phyloP scores from a whole-genome alignment of 2,797 vertebrate genomes.

The Numenius phaeopus region DNA sequence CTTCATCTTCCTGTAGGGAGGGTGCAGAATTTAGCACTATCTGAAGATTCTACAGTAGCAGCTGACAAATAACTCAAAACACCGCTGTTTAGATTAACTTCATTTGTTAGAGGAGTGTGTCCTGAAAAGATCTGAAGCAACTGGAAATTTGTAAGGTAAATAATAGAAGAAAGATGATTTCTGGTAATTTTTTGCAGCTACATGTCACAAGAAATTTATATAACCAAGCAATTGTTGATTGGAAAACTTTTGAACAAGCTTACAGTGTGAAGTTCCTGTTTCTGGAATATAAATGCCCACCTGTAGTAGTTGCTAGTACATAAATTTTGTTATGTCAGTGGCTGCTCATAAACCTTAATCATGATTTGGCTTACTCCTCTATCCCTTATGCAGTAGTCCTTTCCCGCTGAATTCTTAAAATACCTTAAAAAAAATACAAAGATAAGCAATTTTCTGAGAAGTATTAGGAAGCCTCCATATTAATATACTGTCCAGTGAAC shows the following conservation, averaged over 20 bases:
- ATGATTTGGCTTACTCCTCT: background rate
- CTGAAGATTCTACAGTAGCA: background rate
- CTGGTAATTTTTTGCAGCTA: background rate
- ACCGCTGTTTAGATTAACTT: background rate
- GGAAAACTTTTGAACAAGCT: background rate
- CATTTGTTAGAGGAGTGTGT: background rate
- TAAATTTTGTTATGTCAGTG: background rate
- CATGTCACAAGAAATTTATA: background rate
- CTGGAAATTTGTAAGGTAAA: background rate
- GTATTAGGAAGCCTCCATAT: background rate
- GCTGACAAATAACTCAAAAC: background rate
- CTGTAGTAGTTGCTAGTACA: background rate
- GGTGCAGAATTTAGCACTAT: background rate
- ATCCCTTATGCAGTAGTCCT: background rate
- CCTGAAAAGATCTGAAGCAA: background rate
- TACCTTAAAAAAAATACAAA: background rate
- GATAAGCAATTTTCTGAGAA: background rate
- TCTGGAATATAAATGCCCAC: background rate
- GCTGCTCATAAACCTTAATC: background rate
- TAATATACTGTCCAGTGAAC: background rate
- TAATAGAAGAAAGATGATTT: background rate
- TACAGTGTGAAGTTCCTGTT: background rate
- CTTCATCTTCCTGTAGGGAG: background rate
- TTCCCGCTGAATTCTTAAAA: background rate
- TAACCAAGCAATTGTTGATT: background rate